Evolutionary conservation across 2,113 vertebrate species (phyloP).

Genomic region (Eubucco bourcierii): DNA sequence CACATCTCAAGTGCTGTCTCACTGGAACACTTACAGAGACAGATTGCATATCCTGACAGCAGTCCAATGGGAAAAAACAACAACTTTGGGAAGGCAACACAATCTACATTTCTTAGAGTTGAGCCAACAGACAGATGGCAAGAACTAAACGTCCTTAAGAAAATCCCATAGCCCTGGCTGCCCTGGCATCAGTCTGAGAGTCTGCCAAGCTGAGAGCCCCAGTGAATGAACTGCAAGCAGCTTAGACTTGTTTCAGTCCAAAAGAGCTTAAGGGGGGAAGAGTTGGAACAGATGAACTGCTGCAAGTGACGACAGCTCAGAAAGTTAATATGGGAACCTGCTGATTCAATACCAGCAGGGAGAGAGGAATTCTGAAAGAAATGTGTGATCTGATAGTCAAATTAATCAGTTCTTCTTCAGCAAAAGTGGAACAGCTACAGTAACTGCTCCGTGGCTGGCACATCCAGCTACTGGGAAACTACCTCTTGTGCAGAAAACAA

Average conservation of each 20-base stretch:
- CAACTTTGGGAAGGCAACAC: conserved; percentile 51
- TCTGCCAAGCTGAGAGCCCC: conserved; percentile 14
- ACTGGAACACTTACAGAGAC: conserved; percentile 39
- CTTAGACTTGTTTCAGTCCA: not conserved
- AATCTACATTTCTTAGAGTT: conserved; percentile 47
- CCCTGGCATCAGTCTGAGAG: not conserved
- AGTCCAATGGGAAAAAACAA: conserved; percentile 37
- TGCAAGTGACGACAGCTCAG: not conserved
- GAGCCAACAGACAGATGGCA: conserved; percentile 70
- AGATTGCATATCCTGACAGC: conserved; percentile 64
- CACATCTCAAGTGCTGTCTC: not conserved
- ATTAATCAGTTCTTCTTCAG: not conserved
- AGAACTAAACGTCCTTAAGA: conserved; percentile 57
- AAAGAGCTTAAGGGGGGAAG: not conserved
- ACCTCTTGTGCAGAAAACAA: not conserved
- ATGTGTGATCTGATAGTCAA: not conserved
- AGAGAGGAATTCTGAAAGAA: not conserved
- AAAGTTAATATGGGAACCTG: not conserved
- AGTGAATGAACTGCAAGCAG: conserved; percentile 33
- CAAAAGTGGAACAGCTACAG: not conserved
- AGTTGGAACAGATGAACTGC: not conserved
- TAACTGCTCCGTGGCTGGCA: not conserved
- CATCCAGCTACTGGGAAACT: not conserved
- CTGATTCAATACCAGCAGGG: not conserved
- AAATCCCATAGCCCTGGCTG: not conserved